phyloP scores from a whole-genome alignment of 2,797 vertebrate genomes.

The Argya squamiceps region DNA sequence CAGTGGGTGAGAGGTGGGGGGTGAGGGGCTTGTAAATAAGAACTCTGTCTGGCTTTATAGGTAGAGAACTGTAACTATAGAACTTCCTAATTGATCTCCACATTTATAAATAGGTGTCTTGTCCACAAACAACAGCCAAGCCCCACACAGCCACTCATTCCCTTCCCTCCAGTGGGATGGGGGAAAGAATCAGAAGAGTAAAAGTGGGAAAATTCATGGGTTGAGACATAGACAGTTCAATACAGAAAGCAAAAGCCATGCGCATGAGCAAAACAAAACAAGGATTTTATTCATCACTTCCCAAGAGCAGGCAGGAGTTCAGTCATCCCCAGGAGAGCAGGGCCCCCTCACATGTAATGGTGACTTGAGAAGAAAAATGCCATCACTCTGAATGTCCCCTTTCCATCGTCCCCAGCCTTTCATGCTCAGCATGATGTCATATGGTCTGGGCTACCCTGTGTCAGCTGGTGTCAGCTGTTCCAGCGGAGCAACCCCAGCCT shows the following conservation, averaged over 20 bases:
- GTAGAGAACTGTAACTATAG: neutral
- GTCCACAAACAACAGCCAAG: neutral
- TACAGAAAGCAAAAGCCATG: neutral
- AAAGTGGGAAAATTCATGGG: neutral
- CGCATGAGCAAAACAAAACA: neutral
- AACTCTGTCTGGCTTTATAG: neutral
- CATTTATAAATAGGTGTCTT: neutral
- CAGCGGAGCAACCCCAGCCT: neutral
- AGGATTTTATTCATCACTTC: neutral
- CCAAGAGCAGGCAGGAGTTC: neutral
- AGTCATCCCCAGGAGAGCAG: neutral
- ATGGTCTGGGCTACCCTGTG: neutral
- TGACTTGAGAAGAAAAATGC: neutral
- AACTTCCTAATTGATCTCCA: neutral
- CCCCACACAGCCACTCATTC: neutral
- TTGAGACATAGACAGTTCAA: neutral
- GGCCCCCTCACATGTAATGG: accelerated
- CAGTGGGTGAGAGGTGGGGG: neutral
- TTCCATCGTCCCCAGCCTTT: neutral
- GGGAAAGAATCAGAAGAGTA: neutral
- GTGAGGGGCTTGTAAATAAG: neutral
- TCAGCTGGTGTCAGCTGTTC: neutral
- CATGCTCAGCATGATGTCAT: neutral
- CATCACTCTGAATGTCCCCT: neutral
- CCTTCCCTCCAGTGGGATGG: neutral